phyloP scores from a whole-genome alignment of 1,140 invertebrate species.

The Hylyphantes graminicola region DNA sequence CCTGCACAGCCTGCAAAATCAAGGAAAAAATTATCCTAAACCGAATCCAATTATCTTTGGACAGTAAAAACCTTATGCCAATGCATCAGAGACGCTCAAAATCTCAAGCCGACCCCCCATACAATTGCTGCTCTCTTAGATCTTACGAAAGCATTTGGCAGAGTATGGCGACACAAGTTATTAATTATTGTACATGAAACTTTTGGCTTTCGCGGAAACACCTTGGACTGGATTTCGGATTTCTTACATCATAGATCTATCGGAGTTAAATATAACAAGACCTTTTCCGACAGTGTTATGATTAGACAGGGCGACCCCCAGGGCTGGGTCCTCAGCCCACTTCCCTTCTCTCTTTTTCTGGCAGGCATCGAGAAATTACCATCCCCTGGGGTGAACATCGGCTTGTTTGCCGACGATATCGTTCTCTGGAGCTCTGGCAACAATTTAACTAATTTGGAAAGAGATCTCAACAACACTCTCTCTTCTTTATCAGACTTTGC shows the following conservation, averaged over 20 bases:
- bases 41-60: not conserved
- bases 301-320: no score
- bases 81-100: no score
- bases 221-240: constrained; percentile 14
- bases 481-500: not conserved
- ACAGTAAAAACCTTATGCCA: not conserved
- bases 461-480: not conserved
- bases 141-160: not conserved
- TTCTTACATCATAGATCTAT: constrained; percentile 21
- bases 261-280: constrained; percentile 26
- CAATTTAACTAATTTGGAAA: constrained; percentile 6
- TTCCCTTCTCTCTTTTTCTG: constrained; percentile 17
- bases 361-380: constrained; percentile 9
- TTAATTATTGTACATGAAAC: not conserved
- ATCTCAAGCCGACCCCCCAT: not conserved
- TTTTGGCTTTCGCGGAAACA: not conserved
- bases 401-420: constrained; percentile 19
- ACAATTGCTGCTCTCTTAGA: not conserved
- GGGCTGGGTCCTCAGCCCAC: not conserved
- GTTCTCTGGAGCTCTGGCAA: not conserved
- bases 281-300: constrained; percentile 5
- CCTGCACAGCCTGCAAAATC: constrained; percentile 7
- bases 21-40: not conserved
- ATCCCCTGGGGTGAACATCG: not conserved
- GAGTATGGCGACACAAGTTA: not conserved